Conservation (phyloP, 2,797 vertebrate genomes). For the Adrianichthys oophorus region DNA sequence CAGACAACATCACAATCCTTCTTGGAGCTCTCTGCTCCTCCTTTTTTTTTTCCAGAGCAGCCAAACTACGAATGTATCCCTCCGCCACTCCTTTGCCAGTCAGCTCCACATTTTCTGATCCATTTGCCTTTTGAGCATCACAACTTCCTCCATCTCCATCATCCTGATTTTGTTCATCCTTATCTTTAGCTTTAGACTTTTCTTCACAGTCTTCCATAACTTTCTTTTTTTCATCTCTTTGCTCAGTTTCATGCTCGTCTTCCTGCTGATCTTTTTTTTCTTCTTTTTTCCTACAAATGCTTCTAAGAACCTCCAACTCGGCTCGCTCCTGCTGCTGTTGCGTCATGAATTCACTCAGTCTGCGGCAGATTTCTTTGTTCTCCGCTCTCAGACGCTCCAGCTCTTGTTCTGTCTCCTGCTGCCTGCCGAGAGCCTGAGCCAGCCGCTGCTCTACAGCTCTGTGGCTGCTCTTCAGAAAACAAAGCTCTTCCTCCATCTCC, state of each 20-base stretch:
- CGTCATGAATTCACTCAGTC: conserved; percentile 46
- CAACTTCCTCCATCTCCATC: neutral
- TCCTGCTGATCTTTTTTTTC: conserved; percentile 1
- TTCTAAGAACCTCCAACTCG: conserved; percentile 35
- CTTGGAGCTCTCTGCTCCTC: conserved; percentile 54
- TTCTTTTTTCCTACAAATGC: conserved; percentile 5
- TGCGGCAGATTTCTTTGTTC: conserved; percentile 45
- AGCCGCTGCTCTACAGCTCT: conserved; percentile 54
- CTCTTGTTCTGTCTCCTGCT: conserved; percentile 53
- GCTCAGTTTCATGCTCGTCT: conserved; percentile 7
- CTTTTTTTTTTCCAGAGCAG: conserved; percentile 58
- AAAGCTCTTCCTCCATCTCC: conserved; percentile 71
- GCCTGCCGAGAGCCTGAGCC: conserved; percentile 44
- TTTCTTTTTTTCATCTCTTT: neutral
- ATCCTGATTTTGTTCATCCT: conserved; percentile 9
- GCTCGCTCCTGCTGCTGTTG: conserved; percentile 41
- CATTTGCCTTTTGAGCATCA: conserved; percentile 24
- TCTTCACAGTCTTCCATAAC: conserved; percentile 12
- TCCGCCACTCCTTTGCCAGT: conserved; percentile 66
- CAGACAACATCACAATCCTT: conserved; percentile 72
- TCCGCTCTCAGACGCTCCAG: conserved; percentile 59
- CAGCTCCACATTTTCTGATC: conserved; percentile 26
- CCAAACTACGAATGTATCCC: conserved; percentile 65
- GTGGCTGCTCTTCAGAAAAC: conserved; percentile 53
- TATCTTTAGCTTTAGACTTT: conserved; percentile 6